Evolutionary conservation across 2,113 vertebrate genomes (phyloP).

Genomic region (Nesoenas mayeri): DNA sequence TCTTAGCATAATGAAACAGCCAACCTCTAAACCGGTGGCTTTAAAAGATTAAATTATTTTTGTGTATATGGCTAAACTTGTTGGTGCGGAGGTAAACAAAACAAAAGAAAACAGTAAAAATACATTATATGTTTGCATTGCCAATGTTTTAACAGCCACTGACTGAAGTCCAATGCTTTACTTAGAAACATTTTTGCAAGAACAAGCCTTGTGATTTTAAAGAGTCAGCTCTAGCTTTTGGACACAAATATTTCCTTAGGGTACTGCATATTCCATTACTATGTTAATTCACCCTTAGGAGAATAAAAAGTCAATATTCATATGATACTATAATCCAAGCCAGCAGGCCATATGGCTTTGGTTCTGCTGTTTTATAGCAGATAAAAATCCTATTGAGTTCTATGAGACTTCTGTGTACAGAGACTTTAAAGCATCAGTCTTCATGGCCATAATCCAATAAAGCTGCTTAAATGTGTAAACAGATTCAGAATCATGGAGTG

Average conservation of each 20-base stretch:
- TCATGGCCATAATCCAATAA: not conserved
- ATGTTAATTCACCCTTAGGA: not conserved
- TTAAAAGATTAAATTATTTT: not conserved
- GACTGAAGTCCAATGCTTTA: not conserved
- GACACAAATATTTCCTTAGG: not conserved
- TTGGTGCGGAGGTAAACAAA: not conserved
- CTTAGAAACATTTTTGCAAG: not conserved
- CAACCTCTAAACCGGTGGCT: not conserved
- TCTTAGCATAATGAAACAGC: not conserved
- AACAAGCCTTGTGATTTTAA: not conserved
- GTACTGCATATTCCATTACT: not conserved
- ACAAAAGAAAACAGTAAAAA: not conserved
- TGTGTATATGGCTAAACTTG: not conserved
- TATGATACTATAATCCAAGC: not conserved
- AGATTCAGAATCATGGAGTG: not conserved
- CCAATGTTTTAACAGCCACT: not conserved
- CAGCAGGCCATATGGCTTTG: slow-evolving; percentile 37
- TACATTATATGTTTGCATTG: not conserved
- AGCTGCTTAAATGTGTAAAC: not conserved
- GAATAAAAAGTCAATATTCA: not conserved
- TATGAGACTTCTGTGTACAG: not conserved
- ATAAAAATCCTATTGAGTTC: not conserved
- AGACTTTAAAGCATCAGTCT: not conserved
- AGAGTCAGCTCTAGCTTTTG: not conserved
- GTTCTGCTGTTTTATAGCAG: not conserved